phyloP scores from a whole-genome alignment of 2,113 vertebrate species.

The Corapipo altera region DNA sequence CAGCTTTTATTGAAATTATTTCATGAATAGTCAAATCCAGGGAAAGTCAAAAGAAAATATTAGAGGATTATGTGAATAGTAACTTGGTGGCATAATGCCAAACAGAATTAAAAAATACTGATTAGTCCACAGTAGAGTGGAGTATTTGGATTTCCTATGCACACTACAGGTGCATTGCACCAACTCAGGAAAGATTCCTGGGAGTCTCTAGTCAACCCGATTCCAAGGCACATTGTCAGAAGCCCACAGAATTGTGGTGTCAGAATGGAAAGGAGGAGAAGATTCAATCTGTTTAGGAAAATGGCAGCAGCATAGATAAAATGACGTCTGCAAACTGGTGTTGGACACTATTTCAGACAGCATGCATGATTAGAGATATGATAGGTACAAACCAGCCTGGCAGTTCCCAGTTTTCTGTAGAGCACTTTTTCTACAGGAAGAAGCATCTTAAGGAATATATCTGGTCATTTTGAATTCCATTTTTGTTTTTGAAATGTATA shows the following conservation, averaged over 20 bases:
- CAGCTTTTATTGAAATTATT: neutral
- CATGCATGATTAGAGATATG: neutral
- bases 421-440: neutral
- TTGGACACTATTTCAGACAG: neutral
- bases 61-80: neutral
- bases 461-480: neutral
- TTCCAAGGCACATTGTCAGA: neutral
- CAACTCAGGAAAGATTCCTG: neutral
- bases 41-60: neutral
- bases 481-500: neutral
- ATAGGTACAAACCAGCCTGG: neutral
- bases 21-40: neutral
- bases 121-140: neutral
- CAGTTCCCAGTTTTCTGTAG: neutral
- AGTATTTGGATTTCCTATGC: neutral
- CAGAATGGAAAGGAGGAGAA: neutral
- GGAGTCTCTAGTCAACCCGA: neutral
- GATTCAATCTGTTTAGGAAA: neutral
- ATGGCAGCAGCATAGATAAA: neutral
- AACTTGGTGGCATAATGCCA: neutral
- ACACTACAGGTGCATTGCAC: neutral
- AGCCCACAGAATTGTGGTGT: neutral
- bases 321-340: neutral
- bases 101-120: neutral
- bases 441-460: neutral